phyloP scores from a whole-genome alignment of 2,888 invertebrate genomes.

The Siphlonurus alternatus region DNA sequence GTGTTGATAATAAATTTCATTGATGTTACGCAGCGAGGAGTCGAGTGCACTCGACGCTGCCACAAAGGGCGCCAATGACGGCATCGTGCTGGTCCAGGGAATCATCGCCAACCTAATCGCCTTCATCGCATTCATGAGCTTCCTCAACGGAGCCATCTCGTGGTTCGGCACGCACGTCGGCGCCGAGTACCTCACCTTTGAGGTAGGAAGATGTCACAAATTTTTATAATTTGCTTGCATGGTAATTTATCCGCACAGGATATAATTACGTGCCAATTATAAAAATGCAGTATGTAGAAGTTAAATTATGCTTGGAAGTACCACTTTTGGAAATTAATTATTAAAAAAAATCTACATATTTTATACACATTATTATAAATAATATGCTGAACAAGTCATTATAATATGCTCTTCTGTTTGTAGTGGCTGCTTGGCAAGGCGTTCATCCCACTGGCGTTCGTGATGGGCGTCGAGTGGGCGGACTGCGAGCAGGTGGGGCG shows the following conservation, averaged over 20 bases:
- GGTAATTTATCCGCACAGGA: not conserved
- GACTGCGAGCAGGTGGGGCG: constrained; percentile 63
- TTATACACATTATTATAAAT: no score
- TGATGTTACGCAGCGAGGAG: constrained; percentile 51
- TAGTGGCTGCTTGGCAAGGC: constrained; percentile 68
- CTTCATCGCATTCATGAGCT: constrained; percentile 73
- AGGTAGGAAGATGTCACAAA: constrained; percentile 23
- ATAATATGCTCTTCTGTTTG: not conserved
- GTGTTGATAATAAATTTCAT: no score
- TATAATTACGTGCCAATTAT: not conserved
- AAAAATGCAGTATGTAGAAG: not conserved
- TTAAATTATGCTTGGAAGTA: not conserved
- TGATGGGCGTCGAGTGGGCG: constrained; percentile 49
- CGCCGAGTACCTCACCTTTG: constrained; percentile 31
- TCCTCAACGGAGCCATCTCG: constrained; percentile 59
- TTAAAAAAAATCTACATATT: no score
- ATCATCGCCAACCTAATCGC: constrained; percentile 86
- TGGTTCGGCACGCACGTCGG: constrained; percentile 74
- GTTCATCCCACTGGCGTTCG: constrained; percentile 78
- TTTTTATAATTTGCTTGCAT: not conserved
- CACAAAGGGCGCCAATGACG: constrained; percentile 69
- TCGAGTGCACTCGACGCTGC: constrained; percentile 81
- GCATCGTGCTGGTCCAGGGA: constrained; percentile 63
- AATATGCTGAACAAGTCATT: no score
- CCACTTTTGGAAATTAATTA: no score